Conservation (phyloP, 2,113 vertebrate species). For the Mirounga angustirostris region DNA sequence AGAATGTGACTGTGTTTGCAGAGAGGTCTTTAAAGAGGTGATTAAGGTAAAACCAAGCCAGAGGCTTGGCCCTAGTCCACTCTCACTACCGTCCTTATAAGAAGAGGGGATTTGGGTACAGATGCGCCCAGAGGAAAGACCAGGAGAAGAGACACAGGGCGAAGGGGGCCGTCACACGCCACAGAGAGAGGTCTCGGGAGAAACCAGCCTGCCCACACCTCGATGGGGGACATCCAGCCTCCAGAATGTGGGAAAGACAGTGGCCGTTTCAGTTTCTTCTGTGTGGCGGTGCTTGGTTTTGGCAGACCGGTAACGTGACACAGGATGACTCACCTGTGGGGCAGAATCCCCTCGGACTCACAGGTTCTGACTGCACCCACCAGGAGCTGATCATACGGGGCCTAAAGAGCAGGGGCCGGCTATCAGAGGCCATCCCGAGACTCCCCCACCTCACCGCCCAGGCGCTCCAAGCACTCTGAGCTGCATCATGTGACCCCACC, state of each 20-base stretch:
- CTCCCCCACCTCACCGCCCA: no score
- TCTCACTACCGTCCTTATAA: no score
- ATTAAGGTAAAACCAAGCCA: background rate
- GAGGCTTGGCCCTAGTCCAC: no score
- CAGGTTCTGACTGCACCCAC: background rate
- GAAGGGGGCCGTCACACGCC: no score
- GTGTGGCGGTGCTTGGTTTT: rapidly evolving
- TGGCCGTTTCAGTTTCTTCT: background rate
- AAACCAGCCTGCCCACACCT: background rate
- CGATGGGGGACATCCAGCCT: background rate
- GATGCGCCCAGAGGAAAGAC: no score
- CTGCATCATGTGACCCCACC: no score
- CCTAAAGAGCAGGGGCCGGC: rapidly evolving
- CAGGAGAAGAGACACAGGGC: no score
- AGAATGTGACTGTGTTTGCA: background rate
- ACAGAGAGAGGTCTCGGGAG: background rate
- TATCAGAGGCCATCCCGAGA: no score
- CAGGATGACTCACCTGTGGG: rapidly evolving
- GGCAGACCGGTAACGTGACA: rapidly evolving
- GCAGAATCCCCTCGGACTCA: background rate
- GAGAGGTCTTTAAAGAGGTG: background rate
- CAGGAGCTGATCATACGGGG: rapidly evolving
- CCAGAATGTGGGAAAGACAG: background rate
- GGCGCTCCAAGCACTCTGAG: background rate
- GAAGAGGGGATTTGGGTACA: background rate